Base-by-base conservation (phyloP, 1,140 invertebrate species). In the Heliconius himera region DNA sequence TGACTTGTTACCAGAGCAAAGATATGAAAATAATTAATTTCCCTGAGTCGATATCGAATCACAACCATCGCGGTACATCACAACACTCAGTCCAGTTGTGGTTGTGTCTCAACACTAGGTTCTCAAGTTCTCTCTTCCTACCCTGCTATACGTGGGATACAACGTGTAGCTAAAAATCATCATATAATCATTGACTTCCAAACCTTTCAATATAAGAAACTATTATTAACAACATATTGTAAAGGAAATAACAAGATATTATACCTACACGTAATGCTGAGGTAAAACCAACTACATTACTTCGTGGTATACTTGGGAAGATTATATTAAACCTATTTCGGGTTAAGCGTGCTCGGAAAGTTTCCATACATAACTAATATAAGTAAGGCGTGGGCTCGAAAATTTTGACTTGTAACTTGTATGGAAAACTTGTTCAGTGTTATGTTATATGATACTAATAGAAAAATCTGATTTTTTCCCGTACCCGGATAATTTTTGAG, bases 321-420 rank as follows among this genome's bases (percentile, higher is more conserved):
- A 66, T 18, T 66, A 66, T 66, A 66, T 66, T 66, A 66, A 66
- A 29, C 26, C 60, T 16, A 66, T 29, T 66, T 66, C 26, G 26
- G 3, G 60, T 66, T 66, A 66, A 66, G 60, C 26, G 54, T 66
- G 22, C 60, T 66, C 60, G 60, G 60, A 66, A 66, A 66, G 3
- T 66, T 66, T 66, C 60, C 26, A 29, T 16, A 66, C 26, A 66
- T 66, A 66, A 66, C 26, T 66, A 66, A 66, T 29, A 66, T 66
- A 29, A 29, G 22, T 5, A 29, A 66, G 8, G 26, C 11, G 26
- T 66, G 22, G 60, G 60, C 13, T 29, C 26, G 60, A 66, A 56
- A 66, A 66, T 29, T 11, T 3, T 29, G 11, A 16, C 60, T 66
- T 29, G 26, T 66, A 13, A 66, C 9, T 56, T 66, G 60, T 66